Percentiles rank a stretch among this genome's conserved stretches.
Conservation (phyloP, 2,113 vertebrate genomes). For the Microcebus ravelobensis region DNA sequence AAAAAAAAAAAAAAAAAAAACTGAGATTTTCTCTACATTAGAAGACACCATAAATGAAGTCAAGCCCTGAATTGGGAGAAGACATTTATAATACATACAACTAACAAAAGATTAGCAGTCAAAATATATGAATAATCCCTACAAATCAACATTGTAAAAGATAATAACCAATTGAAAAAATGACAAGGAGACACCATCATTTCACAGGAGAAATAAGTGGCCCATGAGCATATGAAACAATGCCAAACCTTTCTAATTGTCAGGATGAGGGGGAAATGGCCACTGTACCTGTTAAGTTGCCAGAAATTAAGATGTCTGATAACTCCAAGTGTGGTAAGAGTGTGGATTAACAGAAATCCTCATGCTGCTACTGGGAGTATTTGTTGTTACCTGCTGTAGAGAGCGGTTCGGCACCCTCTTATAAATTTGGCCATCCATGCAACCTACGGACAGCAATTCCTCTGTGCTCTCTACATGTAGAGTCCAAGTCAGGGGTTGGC, state of each 20-base stretch:
- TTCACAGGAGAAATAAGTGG: not conserved
- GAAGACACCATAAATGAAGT: not conserved
- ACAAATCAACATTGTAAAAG: not conserved
- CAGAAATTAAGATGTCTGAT: too few species aligned
- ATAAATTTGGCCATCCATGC: not conserved
- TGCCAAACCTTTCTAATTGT: not conserved
- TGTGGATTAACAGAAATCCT: not conserved
- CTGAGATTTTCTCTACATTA: not conserved
- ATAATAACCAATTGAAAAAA: not conserved
- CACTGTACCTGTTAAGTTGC: not conserved
- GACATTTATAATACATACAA: not conserved
- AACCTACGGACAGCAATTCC: rapidly evolving
- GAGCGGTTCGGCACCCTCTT: too few species aligned
- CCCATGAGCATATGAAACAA: too few species aligned
- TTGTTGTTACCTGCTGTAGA: not conserved
- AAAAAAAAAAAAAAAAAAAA: too few species aligned
- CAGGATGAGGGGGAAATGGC: not conserved
- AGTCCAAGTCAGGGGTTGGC: not conserved
- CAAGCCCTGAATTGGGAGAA: not conserved
- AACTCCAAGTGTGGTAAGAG: not conserved
- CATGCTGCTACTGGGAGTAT: not conserved
- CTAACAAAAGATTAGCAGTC: not conserved
- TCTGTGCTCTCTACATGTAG: not conserved
- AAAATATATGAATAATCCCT: not conserved
- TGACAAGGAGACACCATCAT: not conserved